Evolutionary conservation across 1,140 invertebrate species (phyloP).

Genomic region (Homarus americanus): DNA sequence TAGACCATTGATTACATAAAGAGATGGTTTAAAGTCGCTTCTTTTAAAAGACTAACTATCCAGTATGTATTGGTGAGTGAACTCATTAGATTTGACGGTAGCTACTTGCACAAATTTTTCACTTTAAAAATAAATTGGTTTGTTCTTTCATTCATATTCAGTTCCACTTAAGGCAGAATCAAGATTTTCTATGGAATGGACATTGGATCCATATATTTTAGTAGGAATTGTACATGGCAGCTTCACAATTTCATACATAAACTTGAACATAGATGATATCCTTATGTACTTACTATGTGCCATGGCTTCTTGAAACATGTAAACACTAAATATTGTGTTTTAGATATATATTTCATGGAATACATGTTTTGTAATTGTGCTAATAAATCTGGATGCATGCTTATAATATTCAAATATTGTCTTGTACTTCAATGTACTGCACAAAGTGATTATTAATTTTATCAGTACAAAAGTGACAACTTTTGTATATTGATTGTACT

Average conservation of each 20-base stretch:
- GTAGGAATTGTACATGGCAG: constrained; percentile 52
- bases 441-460: constrained; percentile 65
- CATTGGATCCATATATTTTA: constrained; percentile 38
- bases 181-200: constrained; percentile 56
- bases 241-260: constrained; percentile 52
- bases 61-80: constrained; percentile 55
- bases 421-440: constrained; percentile 72
- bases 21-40: constrained; percentile 53
- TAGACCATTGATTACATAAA: constrained; percentile 38
- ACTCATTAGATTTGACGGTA: constrained; percentile 44
- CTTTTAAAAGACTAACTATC: constrained; percentile 48
- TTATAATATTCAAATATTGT: constrained; percentile 70
- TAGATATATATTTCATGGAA: constrained; percentile 68
- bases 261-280: constrained; percentile 54
- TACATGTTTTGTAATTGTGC: constrained; percentile 71
- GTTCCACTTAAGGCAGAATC: constrained; percentile 28
- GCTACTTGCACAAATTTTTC: constrained; percentile 51
- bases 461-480: constrained; percentile 71
- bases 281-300: constrained; percentile 70
- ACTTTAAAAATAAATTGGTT: constrained; percentile 11
- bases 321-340: constrained; percentile 67
- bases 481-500: constrained; percentile 69
- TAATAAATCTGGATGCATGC: constrained; percentile 67
- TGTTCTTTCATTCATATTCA: constrained; percentile 12
- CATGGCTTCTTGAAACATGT: constrained; percentile 67